A percentile compares a stretch with the other conserved stretches of the same genome.
These are phyloP conservation scores for Brachyhypopomus gauderio DNA, from an alignment of 2,113 vertebrate genomes.

Conservation along the genomic window DNA sequence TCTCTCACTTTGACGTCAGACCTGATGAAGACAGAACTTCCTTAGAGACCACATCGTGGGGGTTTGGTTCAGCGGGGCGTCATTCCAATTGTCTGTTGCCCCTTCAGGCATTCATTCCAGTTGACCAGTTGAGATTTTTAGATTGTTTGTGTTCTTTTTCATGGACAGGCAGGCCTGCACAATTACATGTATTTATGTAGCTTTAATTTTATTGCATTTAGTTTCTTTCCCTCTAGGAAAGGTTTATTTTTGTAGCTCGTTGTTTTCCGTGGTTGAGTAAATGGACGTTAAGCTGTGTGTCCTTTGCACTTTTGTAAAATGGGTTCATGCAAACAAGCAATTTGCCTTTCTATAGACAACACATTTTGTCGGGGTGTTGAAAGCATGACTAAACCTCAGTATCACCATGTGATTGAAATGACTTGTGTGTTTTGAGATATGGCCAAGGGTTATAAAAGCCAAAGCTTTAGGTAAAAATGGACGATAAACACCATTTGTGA, in stretches of 20 bases:
- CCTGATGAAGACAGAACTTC: slow-evolving; percentile 14
- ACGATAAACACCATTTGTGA: neutral
- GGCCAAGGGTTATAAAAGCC: slow-evolving; percentile 29
- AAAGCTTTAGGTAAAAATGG: slow-evolving; percentile 28
- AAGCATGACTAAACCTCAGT: slow-evolving; percentile 28
- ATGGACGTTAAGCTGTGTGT: slow-evolving; percentile 65
- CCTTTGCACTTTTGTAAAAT: slow-evolving; percentile 73
- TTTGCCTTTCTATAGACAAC: slow-evolving; percentile 58
- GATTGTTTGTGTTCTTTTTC: slow-evolving; percentile 57
- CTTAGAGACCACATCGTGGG: slow-evolving; percentile 10
- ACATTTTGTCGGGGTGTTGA: slow-evolving; percentile 50
- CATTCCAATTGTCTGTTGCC: neutral
- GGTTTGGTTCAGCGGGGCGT: slow-evolving; percentile 6
- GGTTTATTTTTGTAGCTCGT: slow-evolving; percentile 28
- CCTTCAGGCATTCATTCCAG: slow-evolving; percentile 62
- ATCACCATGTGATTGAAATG: slow-evolving; percentile 15
- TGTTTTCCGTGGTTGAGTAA: slow-evolving; percentile 58
- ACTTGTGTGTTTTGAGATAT: neutral
- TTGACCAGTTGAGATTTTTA: slow-evolving; percentile 48
- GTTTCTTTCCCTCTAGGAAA: slow-evolving; percentile 15
- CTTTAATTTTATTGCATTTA: slow-evolving; percentile 45
- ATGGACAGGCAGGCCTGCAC: slow-evolving; percentile 79
- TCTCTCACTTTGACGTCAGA: slow-evolving; percentile 19
- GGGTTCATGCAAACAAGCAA: slow-evolving; percentile 64
- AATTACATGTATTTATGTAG: slow-evolving; percentile 72